Base-by-base conservation (phyloP, 2,888 invertebrate genomes). In the Scaptomyza caliginosa region DNA sequence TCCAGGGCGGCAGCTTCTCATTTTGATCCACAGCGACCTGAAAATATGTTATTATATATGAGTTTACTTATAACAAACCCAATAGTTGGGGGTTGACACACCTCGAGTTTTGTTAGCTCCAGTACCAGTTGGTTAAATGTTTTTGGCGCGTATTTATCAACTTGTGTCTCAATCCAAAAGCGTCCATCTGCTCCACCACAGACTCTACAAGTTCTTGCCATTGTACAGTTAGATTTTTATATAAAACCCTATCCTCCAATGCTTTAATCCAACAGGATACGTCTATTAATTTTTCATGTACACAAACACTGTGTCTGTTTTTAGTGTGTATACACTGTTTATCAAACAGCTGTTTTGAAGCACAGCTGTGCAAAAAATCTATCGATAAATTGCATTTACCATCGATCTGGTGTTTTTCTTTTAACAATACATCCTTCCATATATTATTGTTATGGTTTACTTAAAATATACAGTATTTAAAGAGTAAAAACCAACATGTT, bases 161-260 rank as follows among this genome's bases (percentile, higher is more conserved):
- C 56, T 11, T 68, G 74, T 1, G 71, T 73, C 19, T 81, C 80
- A 7, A 81, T 77, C 81, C 81, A 75, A 59, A 59, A 85, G 16
- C 71, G 72, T 10, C 74, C 78, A 43, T 82, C 59, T 40, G 36
- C 38, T 0, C 60, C 63, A 6, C 57, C 74, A 45, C 82, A 82
- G 23, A 77, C 59, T 57, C 82, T 63, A 24, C 82, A 82, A 19
- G 66, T 72, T 51, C 74, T 63, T 23, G 71, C 67, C 76, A 82
- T 82, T n/a, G 4, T 60, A 38, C 6, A 39, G 28, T 30, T 30
- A 13, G 23, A 32, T 43, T 58, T 8, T 17, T 13, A 10, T 49
- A 30, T 10, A 56, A 30, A 56, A 51, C 38, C 7, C 10, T 34
- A 45, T 62, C 32, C 24, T 10, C 43, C 56, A 28, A 21, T 30